Evolutionary conservation across 2,797 vertebrate species (phyloP).

Genomic region (Tragopan temminckii): DNA sequence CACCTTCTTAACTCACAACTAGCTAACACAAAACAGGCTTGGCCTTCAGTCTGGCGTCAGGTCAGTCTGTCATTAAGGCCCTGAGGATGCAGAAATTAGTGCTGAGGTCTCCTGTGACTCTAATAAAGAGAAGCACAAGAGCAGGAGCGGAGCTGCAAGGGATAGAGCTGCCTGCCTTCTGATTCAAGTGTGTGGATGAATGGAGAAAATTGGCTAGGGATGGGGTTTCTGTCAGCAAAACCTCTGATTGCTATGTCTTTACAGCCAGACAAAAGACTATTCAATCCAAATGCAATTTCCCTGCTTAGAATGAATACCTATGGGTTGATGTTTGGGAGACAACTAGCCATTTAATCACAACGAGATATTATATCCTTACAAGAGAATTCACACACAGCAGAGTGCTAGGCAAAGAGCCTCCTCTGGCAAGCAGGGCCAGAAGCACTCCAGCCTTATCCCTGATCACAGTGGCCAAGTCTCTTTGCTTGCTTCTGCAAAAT

Average conservation of each 20-base stretch:
- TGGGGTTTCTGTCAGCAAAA: not conserved
- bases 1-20: not conserved
- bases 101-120: not conserved
- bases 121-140: not conserved
- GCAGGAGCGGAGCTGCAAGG: not conserved
- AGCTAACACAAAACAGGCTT: not conserved
- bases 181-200: fast-evolving
- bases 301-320: not conserved
- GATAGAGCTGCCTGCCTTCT: not conserved
- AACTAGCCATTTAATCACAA: not conserved
- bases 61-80: not conserved
- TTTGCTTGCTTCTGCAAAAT: not conserved
- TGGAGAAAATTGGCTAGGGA: not conserved
- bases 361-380: not conserved
- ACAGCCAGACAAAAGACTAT: not conserved
- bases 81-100: not conserved
- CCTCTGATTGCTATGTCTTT: not conserved
- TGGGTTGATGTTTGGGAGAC: not conserved
- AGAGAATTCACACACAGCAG: not conserved
- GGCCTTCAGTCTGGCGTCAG: not conserved
- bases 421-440: not conserved
- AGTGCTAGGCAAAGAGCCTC: not conserved
- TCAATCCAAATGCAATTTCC: not conserved
- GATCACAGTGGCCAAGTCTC: not conserved
- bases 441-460: not conserved